Evolutionary conservation across 2,888 invertebrate species (phyloP).

Genomic region (Brachypterus glaber): DNA sequence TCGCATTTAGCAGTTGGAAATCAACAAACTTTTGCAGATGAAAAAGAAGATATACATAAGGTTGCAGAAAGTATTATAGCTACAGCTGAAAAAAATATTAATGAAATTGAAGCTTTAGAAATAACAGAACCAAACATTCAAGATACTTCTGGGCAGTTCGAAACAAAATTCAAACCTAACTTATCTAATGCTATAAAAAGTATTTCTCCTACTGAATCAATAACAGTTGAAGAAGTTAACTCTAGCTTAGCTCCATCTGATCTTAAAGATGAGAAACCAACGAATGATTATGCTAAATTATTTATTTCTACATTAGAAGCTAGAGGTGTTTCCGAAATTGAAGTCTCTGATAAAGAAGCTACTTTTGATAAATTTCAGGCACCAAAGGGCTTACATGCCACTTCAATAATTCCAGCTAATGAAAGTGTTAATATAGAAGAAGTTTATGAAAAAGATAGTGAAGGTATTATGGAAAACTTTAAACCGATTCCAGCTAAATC

Average conservation of each 20-base stretch:
- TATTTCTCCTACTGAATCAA: constrained; percentile 42
- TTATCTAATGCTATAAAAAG: constrained; percentile 39
- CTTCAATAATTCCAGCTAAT: constrained; percentile 49
- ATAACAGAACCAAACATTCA: constrained; percentile 48
- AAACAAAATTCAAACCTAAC: constrained; percentile 38
- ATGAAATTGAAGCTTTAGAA: constrained; percentile 44
- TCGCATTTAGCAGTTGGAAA: constrained; percentile 38
- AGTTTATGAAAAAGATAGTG: constrained; percentile 49
- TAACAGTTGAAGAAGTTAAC: constrained; percentile 42
- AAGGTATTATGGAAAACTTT: constrained; percentile 46
- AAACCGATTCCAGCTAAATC: constrained; percentile 47
- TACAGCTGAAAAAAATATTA: constrained; percentile 34
- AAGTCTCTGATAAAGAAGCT: constrained; percentile 53
- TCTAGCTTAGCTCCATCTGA: constrained; percentile 30
- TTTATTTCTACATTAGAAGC: constrained; percentile 56
- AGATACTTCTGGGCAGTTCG: constrained; percentile 42
- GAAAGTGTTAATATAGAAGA: constrained; percentile 57
- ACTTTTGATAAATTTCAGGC: constrained; percentile 37
- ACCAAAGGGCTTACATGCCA: constrained; percentile 47
- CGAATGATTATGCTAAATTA: constrained; percentile 26
- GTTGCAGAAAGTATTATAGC: constrained; percentile 21
- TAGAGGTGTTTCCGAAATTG: constrained; percentile 52
- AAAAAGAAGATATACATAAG: constrained; percentile 38
- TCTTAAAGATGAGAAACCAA: constrained; percentile 36
- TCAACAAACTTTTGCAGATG: constrained; percentile 35